Evolutionary conservation across 2,888 invertebrate species (phyloP), one percentile per base, ranked within the genome.

Genomic region (Zhuqinia jingwanae): DNA sequence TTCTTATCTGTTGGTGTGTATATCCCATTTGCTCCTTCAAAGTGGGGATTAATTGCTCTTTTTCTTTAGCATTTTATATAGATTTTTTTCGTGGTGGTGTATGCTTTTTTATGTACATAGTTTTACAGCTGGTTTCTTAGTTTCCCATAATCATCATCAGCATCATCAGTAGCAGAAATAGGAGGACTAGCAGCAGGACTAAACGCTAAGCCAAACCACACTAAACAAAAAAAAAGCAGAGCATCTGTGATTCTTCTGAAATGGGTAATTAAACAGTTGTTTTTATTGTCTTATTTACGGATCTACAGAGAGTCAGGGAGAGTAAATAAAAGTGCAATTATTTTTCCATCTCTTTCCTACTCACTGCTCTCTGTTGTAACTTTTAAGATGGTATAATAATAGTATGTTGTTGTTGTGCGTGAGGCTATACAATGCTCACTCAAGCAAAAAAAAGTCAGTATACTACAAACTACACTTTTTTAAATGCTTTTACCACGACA

Each of bases 221-320:
- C n/a, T n/a, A n/a, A n/a, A n/a, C n/a, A n/a, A n/a, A n/a, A n/a
- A 36, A 10, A 70, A 70, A 45, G n/a, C 13, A 45, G 17, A 50
- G 68, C 77, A 84, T 84, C 68, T 84, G 84, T 68, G 84, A 84
- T 84, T 76, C 77, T 68, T 78, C 84, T 77, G 70, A 84, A 84
- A 84, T 84, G 84, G 84, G 77, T 78, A 84, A 84, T 84, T 84
- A 84, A 84, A 84, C 76, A 76, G 53, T 45, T 73, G 56, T 42
- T 65, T 75, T 81, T 63, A 63, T 63, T 75, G 25, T 75, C 63
- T 70, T 81, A 53, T 81, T 73, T 81, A 58, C 22, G 47, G 20
- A 80, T 80, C 80, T 70, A 36, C 42, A 22, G 47, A 60, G 68
- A 68, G 17, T n/a, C 6, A 20, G 15, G 36, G 36, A 36, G 25